Evolutionary conservation across 2,113 vertebrate species (phyloP).

Genomic region (Otocyon megalotis): DNA sequence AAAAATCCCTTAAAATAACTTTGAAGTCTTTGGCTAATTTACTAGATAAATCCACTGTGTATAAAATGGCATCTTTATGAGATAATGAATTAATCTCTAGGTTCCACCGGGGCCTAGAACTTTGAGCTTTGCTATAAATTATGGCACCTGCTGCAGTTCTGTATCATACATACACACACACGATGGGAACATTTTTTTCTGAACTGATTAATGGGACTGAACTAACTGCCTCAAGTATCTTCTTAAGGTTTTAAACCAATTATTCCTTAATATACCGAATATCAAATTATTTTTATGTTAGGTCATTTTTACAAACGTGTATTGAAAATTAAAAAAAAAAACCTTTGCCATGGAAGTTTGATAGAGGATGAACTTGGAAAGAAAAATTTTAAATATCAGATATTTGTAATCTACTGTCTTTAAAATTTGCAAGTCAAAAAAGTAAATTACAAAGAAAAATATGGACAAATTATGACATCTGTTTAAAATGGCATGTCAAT

Average conservation of each 20-base stretch:
- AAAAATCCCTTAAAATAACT: not conserved
- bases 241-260: not conserved
- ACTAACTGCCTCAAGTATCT: not conserved
- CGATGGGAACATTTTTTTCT: not conserved
- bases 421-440: not conserved
- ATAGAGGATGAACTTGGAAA: not conserved
- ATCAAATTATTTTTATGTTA: not conserved
- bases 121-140: slow-evolving; percentile 14
- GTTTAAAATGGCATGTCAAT: not conserved
- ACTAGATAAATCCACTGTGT: not conserved
- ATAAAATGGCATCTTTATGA: not conserved
- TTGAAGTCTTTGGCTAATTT: slow-evolving; percentile 34
- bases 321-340: not conserved
- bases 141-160: not conserved
- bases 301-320: not conserved
- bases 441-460: not conserved
- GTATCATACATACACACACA: not conserved
- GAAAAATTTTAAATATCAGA: not conserved
- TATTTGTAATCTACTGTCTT: not conserved
- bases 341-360: not conserved
- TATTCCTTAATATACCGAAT: not conserved
- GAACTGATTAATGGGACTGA: not conserved
- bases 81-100: not conserved
- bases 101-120: not conserved
- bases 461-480: not conserved